Evolutionary conservation across 2,113 vertebrate genomes (phyloP), one percentile per base, ranked within the genome.

Genomic region (Cnemophilus loriae): DNA sequence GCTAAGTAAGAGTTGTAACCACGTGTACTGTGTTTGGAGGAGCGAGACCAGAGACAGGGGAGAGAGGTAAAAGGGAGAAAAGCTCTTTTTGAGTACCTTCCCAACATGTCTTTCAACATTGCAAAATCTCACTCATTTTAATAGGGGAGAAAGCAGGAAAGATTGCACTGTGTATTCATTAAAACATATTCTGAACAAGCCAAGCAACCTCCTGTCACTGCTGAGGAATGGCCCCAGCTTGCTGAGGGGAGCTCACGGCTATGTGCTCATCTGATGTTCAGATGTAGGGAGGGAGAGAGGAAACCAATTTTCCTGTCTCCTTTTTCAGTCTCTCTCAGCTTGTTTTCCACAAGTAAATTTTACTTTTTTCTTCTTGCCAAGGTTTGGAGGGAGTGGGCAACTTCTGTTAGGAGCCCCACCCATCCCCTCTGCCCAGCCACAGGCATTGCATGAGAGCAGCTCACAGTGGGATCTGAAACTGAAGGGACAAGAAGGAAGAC

Each of bases 331-430:
- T 47, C n/a, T 39, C 55, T 90, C 15, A 8, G 39, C 7, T 21
- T 30, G 13, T 52, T 81, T 56, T 35, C 50, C 23, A 0, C 20
- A 68, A 50, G 15, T 41, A 65, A 28, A 13, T 44, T 65, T n/a
- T 32, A 24, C 3, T 37, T 71, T 78, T 61, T 52, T 16, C 12
- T 59, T 63, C 57, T 79, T 63, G 39, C 10, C 35, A 47, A 57
- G 24, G 28, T 57, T 49, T 59, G 57, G 42, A 71, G 22, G 42
- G 55, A 68, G 24, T 42, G 26, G 33, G 23, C 4, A 52, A 41
- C 35, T 30, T 39, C 30, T 46, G 0, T 1, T 6, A 60, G 52
- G 20, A 59, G 9, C 24, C 14, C 53, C 63, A 52, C 0, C 1
- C 3, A 1, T 8, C 13, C 21, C 14, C 33, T 71, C 44, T 75